Percentiles rank a stretch among this genome's conserved stretches.
These are phyloP conservation scores for Torymus aiolomorphi DNA, from an alignment of 2,888 invertebrate genomes.

Conservation along the genomic window DNA sequence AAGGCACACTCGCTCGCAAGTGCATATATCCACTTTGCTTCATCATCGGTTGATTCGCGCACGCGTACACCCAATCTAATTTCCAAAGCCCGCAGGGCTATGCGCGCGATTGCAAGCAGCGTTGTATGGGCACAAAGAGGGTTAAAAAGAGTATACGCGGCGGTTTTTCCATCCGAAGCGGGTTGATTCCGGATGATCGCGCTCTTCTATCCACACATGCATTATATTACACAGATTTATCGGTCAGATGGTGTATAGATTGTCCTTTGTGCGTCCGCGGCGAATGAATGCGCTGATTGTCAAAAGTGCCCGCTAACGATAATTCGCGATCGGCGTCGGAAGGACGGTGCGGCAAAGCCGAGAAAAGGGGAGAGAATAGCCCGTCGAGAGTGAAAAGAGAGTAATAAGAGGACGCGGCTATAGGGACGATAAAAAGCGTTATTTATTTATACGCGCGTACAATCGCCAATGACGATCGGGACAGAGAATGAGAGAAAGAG, in stretches of 20 bases:
- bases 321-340: conserved; percentile 13
- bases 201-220: too few relatives aligned
- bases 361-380: background rate
- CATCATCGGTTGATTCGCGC: conserved; percentile 11
- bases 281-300: conserved; percentile 12
- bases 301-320: conserved; percentile 37
- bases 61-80: background rate
- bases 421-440: conserved; percentile 31
- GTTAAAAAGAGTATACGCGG: too few relatives aligned
- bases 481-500: conserved; percentile 11
- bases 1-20: conserved; percentile 35
- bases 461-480: conserved; percentile 36
- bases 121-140: too few relatives aligned
- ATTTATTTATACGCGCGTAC: conserved; percentile 37
- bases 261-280: background rate
- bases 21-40: conserved; percentile 54
- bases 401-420: background rate
- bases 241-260: too few relatives aligned
- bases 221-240: too few relatives aligned
- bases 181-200: background rate
- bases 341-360: too few relatives aligned
- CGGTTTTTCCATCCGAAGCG: background rate
- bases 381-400: background rate
- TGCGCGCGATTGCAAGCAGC: too few relatives aligned
- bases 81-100: conserved; percentile 15